These are phyloP conservation scores for Sebastes oblongus DNA, from an alignment of 2,797 vertebrate genomes.

Conservation along the genomic window DNA sequence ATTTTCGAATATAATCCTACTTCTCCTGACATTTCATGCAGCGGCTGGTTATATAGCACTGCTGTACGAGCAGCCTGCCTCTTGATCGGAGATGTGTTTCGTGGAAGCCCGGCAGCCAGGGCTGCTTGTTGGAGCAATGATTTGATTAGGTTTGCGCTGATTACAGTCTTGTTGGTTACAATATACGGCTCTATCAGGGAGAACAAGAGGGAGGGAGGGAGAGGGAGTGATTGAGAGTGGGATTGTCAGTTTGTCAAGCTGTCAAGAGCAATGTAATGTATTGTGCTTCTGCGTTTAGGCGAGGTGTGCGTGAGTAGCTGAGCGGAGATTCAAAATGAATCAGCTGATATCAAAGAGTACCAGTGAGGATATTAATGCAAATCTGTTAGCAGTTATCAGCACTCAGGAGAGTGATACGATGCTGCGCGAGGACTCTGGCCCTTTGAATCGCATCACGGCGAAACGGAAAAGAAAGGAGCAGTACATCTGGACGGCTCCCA, in stretches of 20 bases:
- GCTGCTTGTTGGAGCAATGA: slow-evolving; percentile 68
- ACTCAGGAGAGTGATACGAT: slow-evolving; percentile 39
- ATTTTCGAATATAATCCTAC: slow-evolving; percentile 64
- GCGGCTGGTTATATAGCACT: slow-evolving; percentile 38
- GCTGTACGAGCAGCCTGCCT: slow-evolving; percentile 49
- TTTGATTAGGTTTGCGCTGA: slow-evolving; percentile 74
- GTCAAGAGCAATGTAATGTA: slow-evolving; percentile 40
- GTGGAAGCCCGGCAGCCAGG: slow-evolving; percentile 51
- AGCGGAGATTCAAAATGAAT: slow-evolving; percentile 55
- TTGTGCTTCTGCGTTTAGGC: slow-evolving; percentile 32
- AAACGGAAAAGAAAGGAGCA: slow-evolving; percentile 27
- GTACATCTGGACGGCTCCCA: slow-evolving; percentile 40
- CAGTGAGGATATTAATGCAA: slow-evolving; percentile 67
- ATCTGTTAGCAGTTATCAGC: slow-evolving; percentile 67
- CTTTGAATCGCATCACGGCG: slow-evolving; percentile 45
- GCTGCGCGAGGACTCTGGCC: slow-evolving; percentile 8
- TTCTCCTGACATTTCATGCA: slow-evolving; percentile 66
- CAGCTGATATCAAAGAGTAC: slow-evolving; percentile 64
- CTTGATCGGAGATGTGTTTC: slow-evolving; percentile 60
- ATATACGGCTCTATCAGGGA: slow-evolving; percentile 56
- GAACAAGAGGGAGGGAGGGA: slow-evolving; percentile 21
- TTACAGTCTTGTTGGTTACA: slow-evolving; percentile 75
- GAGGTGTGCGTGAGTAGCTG: slow-evolving; percentile 24
- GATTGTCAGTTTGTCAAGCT: slow-evolving; percentile 61
- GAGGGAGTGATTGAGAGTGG: slow-evolving; percentile 51